These are phyloP conservation scores for Decapterus maruadsi DNA, from an alignment of 2,797 vertebrate species.

Conservation along the genomic window DNA sequence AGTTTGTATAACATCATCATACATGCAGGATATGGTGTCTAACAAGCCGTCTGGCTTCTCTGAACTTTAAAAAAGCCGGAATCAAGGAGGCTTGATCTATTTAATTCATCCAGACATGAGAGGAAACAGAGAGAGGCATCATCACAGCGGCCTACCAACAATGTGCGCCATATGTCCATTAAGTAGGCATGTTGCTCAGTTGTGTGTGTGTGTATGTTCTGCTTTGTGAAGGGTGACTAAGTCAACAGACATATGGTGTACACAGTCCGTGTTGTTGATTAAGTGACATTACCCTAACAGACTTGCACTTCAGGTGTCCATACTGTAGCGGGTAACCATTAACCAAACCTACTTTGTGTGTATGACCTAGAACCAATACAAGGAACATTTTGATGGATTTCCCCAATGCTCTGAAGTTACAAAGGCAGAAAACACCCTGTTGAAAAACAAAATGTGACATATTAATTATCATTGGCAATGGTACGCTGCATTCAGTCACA, in stretches of 20 bases:
- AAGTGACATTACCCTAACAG: conserved; percentile 44
- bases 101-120: conserved; percentile 64
- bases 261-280: conserved; percentile 49
- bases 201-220: conserved; percentile 26
- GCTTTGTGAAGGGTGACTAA: conserved; percentile 37
- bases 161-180: conserved; percentile 66
- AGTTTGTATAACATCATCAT: conserved; percentile 55
- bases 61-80: conserved; percentile 55
- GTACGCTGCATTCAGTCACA: conserved; percentile 52
- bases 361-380: conserved; percentile 56
- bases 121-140: conserved; percentile 61
- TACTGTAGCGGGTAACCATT: conserved; percentile 73
- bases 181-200: conserved; percentile 45
- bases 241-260: conserved; percentile 62
- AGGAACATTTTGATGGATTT: conserved; percentile 74
- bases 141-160: conserved; percentile 53
- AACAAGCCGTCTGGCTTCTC: conserved; percentile 53
- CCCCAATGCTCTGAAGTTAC: conserved; percentile 42
- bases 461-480: conserved; percentile 68
- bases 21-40: conserved; percentile 54
- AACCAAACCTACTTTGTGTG: conserved; percentile 67
- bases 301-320: conserved; percentile 32
- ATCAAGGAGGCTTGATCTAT: conserved; percentile 60
- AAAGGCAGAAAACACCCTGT: conserved; percentile 50
- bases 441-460: conserved; percentile 65